These are phyloP conservation scores for Koerneria pararmatus DNA, from an alignment of 2,888 invertebrate species.

Conservation along the genomic window DNA sequence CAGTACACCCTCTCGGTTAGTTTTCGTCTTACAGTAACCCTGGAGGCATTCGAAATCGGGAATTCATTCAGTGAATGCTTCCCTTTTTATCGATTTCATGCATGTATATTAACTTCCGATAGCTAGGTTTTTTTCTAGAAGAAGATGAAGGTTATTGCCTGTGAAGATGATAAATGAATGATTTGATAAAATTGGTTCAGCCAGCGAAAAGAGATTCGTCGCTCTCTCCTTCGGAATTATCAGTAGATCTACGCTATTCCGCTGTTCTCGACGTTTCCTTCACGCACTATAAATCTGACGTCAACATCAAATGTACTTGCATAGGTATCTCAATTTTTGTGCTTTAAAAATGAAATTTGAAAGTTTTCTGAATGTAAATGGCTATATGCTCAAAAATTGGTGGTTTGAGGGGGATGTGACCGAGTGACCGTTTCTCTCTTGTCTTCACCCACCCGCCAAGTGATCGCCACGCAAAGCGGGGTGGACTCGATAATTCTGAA, in stretches of 20 bases:
- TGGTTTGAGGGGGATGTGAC: conserved; percentile 31
- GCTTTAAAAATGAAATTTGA: background rate
- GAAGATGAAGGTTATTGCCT: background rate
- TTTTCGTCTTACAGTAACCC: background rate
- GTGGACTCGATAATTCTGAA: conserved; percentile 36
- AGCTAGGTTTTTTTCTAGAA: background rate
- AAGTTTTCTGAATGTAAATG: background rate
- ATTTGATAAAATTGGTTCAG: conserved; percentile 21
- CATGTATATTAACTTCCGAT: background rate
- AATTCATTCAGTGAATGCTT: background rate
- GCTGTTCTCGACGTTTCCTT: conserved; percentile 76
- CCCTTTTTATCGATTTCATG: background rate
- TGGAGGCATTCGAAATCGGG: background rate
- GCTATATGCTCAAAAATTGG: background rate
- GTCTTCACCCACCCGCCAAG: conserved; percentile 26
- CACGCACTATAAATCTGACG: conserved; percentile 79
- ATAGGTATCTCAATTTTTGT: conserved; percentile 48
- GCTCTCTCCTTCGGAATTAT: conserved; percentile 8
- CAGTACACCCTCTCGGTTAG: conserved; percentile 37
- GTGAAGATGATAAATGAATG: background rate
- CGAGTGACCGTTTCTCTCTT: conserved; percentile 24
- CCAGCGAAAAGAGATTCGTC: conserved; percentile 20
- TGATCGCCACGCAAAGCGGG: conserved; percentile 31
- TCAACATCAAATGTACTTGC: conserved; percentile 73
- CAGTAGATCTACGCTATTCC: conserved; percentile 8